Base-by-base conservation (phyloP, 2,888 invertebrate genomes). In the Pyrochroa serraticornis region DNA sequence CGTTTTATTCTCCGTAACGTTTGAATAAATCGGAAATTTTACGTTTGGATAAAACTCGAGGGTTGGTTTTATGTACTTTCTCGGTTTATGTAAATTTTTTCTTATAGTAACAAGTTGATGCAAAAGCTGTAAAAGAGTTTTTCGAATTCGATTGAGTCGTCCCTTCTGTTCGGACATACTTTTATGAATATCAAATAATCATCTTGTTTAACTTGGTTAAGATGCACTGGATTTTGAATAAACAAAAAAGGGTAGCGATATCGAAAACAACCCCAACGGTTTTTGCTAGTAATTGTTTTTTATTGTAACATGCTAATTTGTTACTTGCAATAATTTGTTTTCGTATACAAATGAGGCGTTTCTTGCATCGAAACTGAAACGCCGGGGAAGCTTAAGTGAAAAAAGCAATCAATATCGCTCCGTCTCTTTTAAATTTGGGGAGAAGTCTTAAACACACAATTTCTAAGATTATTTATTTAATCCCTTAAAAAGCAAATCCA, bases 161-260 rank as follows among this genome's bases (percentile, higher is more conserved):
- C 36, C n/a, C 46, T 36, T 36, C 35, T 9, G 36, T 46, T 46
- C 30, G 32, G 30, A 46, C 12, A 43, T 37, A 44, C 51, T 41
- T 44, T 51, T 44, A 51, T 43, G 51, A 51, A 51, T 44, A 51
- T 44, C 51, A 51, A 44, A 38, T 39, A 33, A 9, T 39, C 37
- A 45, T 52, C 10, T 13, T 22, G 22, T 10, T 38, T 30, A 48
- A 51, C n/a, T 10, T 2, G 6, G 8, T 38, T 48, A 48, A 48
- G n/a, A 22, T 38, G 33, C 36, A 38, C 22, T 9, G 47, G 36
- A 46, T 7, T 46, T 37, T 8, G 10, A 35, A n/a, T 35, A 9
- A 31, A 47, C 38, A 47, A 37, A 22, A 7, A 22, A 5, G 22
- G 22, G 7, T 30, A 33, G 7, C 13, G 1, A 9, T 37, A n/a